Evolutionary conservation across 1,140 invertebrate species (phyloP).

Genomic region (Paralvinella palmiformis): DNA sequence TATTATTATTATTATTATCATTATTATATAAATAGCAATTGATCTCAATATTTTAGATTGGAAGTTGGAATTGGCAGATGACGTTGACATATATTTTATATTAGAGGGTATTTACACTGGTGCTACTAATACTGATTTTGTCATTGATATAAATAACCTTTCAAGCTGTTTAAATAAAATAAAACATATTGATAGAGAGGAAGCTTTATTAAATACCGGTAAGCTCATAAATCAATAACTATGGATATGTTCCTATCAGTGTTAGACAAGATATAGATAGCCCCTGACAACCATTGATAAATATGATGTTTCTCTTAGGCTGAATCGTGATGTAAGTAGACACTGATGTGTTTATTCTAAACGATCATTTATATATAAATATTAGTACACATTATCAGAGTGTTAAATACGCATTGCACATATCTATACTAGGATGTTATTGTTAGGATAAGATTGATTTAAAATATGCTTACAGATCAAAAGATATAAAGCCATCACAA

Average conservation of each 20-base stretch:
- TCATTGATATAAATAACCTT: not conserved
- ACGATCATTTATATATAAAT: no score
- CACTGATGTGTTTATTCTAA: not conserved
- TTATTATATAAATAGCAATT: not conserved
- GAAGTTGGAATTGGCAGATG: not conserved
- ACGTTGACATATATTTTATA: not conserved
- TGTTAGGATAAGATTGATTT: no score
- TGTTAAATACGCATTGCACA: no score
- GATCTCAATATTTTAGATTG: not conserved
- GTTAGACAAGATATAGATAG: no score
- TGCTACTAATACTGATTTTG: not conserved
- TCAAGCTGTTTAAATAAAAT: not conserved
- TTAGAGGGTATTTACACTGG: not conserved
- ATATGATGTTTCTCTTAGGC: not conserved
- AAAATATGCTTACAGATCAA: no score
- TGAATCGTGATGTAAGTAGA: not conserved
- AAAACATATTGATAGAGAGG: not conserved
- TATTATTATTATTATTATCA: no score
- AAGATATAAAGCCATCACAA: no score
- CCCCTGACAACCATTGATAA: no score
- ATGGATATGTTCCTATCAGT: not conserved
- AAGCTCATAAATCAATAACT: not conserved
- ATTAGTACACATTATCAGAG: no score
- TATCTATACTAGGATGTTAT: no score
- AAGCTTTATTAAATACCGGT: no score